phyloP scores from a whole-genome alignment of 1,140 invertebrate genomes.

The Drosophila watanabei region DNA sequence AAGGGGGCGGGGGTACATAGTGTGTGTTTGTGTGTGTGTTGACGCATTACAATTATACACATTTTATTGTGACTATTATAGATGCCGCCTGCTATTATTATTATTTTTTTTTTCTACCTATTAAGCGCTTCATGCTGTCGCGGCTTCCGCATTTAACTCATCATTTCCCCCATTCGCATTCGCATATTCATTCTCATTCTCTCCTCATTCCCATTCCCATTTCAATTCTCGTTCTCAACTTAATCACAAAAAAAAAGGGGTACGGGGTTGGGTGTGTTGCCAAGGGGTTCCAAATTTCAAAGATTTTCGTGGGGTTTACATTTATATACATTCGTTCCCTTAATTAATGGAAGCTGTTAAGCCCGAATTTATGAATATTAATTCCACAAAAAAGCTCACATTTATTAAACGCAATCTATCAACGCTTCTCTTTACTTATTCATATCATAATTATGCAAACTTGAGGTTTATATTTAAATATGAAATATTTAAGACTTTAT shows the following conservation, averaged over 20 bases:
- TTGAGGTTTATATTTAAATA: conserved; percentile 4
- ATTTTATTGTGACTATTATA: conserved; percentile 47
- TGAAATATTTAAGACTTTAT: not conserved
- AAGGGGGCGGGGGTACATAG: too few species aligned
- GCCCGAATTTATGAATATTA: conserved; percentile 10
- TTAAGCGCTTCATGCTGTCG: conserved; percentile 34
- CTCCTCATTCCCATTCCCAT: conserved; percentile 9
- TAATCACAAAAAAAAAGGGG: conserved; percentile 9
- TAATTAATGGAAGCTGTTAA: conserved; percentile 3
- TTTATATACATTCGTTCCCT: not conserved
- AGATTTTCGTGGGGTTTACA: conserved; percentile 6
- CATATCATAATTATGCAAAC: conserved; percentile 16
- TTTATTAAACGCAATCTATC: conserved; percentile 14
- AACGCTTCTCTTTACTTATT: conserved; percentile 4
- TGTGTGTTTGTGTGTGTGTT: conserved; percentile 4
- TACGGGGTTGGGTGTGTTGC: conserved; percentile 6
- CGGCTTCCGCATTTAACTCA: conserved; percentile 48
- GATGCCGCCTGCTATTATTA: conserved; percentile 16
- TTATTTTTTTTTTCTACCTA: conserved; percentile 11
- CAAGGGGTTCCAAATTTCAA: conserved; percentile 9
- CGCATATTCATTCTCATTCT: conserved; percentile 11
- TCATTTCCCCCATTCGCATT: conserved; percentile 23
- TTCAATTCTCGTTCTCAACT: conserved; percentile 19
- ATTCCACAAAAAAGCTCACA: conserved; percentile 3
- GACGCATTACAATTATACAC: conserved; percentile 56